Conservation (phyloP, 2,888 invertebrate genomes). For the Lithophane socia region DNA sequence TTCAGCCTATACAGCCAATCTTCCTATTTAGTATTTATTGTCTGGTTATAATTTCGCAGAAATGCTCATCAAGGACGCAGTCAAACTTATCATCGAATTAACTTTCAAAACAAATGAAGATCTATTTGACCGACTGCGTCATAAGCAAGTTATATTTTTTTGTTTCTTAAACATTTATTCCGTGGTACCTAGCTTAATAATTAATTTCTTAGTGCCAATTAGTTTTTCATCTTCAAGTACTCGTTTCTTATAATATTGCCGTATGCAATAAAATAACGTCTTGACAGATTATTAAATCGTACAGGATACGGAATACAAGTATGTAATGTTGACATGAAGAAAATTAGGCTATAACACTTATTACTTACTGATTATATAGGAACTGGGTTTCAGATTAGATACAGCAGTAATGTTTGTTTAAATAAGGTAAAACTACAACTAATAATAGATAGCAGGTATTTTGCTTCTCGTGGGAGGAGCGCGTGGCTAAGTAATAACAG, state of each 20-base stretch:
- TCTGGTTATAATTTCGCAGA: neutral
- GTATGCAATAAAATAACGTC: neutral
- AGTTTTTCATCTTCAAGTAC: neutral
- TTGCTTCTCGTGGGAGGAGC: too few species aligned
- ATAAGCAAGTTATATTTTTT: neutral
- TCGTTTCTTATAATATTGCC: neutral
- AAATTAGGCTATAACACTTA: constrained; percentile 20
- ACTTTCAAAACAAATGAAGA: neutral
- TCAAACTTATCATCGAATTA: too few species aligned
- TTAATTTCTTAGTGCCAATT: neutral
- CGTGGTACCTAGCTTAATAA: neutral
- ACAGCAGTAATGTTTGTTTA: constrained; percentile 18
- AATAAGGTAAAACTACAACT: neutral
- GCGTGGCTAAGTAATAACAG: too few species aligned
- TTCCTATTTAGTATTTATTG: neutral
- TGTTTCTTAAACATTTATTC: neutral
- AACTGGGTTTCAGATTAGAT: constrained; percentile 38
- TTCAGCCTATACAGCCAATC: neutral
- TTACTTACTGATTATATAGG: constrained; percentile 18
- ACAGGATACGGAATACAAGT: neutral
- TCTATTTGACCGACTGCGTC: neutral
- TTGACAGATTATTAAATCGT: constrained; percentile 1
- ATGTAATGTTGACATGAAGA: neutral
- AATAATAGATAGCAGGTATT: neutral
- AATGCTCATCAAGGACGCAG: neutral